These are phyloP conservation scores for Barypeithes pellucidus DNA, from an alignment of 2,888 invertebrate species.

Conservation along the genomic window DNA sequence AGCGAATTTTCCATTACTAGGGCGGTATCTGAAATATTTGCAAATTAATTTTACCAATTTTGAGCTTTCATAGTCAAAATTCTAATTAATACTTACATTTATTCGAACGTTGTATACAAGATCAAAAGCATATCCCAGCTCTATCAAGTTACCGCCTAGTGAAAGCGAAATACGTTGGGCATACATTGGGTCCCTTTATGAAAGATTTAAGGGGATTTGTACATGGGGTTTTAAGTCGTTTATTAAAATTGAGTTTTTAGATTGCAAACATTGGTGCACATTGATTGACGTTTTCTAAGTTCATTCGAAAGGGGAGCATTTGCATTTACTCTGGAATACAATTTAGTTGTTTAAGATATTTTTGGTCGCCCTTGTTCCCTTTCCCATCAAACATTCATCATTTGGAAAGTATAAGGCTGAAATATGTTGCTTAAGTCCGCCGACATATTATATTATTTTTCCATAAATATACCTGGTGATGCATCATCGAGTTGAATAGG, in stretches of 20 bases:
- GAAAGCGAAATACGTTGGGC: slow-evolving; percentile 28
- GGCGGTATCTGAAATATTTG: not conserved
- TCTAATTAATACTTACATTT: slow-evolving; percentile 18
- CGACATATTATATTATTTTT: no score
- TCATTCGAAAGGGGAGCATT: not conserved
- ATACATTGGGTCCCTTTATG: slow-evolving; percentile 33
- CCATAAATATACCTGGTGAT: no score
- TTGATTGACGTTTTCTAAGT: slow-evolving; percentile 31
- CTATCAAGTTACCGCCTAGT: slow-evolving; percentile 24
- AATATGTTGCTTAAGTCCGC: no score
- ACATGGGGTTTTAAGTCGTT: slow-evolving; percentile 39
- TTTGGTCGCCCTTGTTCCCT: no score
- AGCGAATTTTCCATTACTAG: not conserved
- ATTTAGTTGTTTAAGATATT: no score
- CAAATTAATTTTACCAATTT: slow-evolving; percentile 11
- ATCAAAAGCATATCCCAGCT: slow-evolving; percentile 32
- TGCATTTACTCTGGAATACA: no score
- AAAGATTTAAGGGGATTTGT: slow-evolving; percentile 43
- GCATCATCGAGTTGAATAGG: no score
- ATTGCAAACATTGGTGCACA: slow-evolving; percentile 62
- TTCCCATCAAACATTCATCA: no score
- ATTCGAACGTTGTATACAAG: slow-evolving; percentile 6
- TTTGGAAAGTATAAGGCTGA: no score
- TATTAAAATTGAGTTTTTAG: slow-evolving; percentile 62
- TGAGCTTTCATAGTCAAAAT: slow-evolving; percentile 1